Evolutionary conservation across 2,113 vertebrate genomes (phyloP).

Genomic region (Leuciscus idus): DNA sequence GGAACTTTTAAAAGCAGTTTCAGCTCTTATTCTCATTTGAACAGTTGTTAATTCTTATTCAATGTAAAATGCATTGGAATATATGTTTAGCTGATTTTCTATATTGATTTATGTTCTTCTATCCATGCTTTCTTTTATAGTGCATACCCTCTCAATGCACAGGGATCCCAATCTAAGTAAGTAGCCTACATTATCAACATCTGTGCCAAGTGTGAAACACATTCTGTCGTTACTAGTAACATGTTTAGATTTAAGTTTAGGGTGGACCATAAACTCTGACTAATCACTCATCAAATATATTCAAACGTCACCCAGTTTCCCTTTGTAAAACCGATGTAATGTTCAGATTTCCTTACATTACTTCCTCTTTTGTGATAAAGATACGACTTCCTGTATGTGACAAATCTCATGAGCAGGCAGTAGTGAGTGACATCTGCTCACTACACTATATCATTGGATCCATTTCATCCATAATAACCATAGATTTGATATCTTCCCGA

Average conservation of each 20-base stretch:
- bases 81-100: not conserved
- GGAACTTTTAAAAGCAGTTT: slow-evolving; percentile 43
- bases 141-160: slow-evolving; percentile 73
- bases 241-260: not conserved
- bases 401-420: slow-evolving; percentile 36
- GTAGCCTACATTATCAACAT: slow-evolving; percentile 30
- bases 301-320: slow-evolving; percentile 14
- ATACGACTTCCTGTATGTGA: slow-evolving; percentile 50
- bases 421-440: slow-evolving; percentile 33
- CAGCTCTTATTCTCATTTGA: slow-evolving; percentile 28
- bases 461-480: not conserved
- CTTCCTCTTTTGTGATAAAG: slow-evolving; percentile 64
- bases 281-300: not conserved
- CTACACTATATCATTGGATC: not conserved
- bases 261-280: slow-evolving; percentile 14
- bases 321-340: not conserved
- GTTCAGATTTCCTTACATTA: slow-evolving; percentile 46
- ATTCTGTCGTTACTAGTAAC: slow-evolving; percentile 41
- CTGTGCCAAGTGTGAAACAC: not conserved
- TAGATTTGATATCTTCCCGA: not conserved
- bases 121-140: slow-evolving; percentile 57
- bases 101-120: slow-evolving; percentile 2
- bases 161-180: slow-evolving; percentile 71
- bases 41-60: not conserved
- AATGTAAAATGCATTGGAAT: not conserved